A percentile compares a stretch with the other conserved stretches of the same genome.
Conservation (phyloP, 2,888 invertebrate genomes). For the Hanleya hanleyi region DNA sequence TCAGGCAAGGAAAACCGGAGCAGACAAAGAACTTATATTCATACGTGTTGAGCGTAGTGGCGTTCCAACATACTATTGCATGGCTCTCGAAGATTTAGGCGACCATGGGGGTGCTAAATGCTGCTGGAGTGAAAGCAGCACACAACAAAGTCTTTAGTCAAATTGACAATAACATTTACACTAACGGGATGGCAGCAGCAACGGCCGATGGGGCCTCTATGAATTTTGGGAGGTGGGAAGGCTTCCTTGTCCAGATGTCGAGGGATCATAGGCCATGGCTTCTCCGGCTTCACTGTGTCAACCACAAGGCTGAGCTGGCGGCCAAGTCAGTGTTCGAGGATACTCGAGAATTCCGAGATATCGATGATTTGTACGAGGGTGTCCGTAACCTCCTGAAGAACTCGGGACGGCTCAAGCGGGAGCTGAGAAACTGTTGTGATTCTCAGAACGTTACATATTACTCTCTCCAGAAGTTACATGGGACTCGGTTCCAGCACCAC, state of each 20-base stretch:
- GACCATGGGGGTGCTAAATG: conserved; percentile 5
- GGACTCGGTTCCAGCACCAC: conserved; percentile 1
- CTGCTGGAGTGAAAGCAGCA: neutral
- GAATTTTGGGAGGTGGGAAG: neutral
- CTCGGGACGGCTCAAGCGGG: neutral
- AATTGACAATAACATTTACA: neutral
- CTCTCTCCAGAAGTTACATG: neutral
- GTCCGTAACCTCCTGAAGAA: neutral
- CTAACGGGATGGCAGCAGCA: neutral
- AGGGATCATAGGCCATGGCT: neutral
- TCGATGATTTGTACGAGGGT: neutral
- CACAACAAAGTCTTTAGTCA: neutral
- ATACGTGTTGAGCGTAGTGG: neutral
- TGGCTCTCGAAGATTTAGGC: neutral
- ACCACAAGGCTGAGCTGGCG: conserved; percentile 2
- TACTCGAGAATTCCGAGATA: neutral
- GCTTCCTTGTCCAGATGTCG: neutral
- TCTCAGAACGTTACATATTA: neutral
- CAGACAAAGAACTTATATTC: conserved; percentile 6
- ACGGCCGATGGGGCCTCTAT: conserved; percentile 5
- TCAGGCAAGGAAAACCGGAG: conserved; percentile 6
- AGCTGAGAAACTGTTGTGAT: neutral
- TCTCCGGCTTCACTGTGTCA: conserved; percentile 1
- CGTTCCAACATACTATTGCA: neutral
- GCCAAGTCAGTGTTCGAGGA: neutral